Percentiles rank a stretch among this genome's conserved stretches.
phyloP scores from a whole-genome alignment of 2,797 vertebrate genomes.

The Gallirallus australis region DNA sequence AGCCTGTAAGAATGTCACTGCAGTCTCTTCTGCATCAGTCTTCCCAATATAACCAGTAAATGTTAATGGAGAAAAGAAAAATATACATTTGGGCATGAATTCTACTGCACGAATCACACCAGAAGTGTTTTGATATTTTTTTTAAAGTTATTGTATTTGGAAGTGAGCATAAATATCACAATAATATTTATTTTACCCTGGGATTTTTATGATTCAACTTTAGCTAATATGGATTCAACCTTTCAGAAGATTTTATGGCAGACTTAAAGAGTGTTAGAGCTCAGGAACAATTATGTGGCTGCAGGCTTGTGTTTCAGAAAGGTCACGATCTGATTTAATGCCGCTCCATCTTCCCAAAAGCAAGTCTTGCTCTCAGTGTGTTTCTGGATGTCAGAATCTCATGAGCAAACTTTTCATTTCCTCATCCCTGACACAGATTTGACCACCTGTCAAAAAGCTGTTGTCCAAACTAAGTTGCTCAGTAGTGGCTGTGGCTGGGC shows the following conservation, averaged over 20 bases:
- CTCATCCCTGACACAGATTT: rapidly evolving
- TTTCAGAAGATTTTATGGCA: conserved; percentile 53
- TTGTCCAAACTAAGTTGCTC: background rate
- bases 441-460: background rate
- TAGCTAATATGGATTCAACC: conserved; percentile 14
- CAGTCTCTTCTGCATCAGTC: background rate
- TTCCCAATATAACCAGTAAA: background rate
- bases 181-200: conserved; percentile 23
- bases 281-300: conserved; percentile 8
- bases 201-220: conserved; percentile 22
- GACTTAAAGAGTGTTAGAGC: background rate
- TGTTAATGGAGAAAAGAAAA: background rate
- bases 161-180: conserved; percentile 3
- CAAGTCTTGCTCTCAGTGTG: background rate
- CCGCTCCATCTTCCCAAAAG: background rate
- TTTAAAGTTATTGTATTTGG: background rate
- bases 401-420: background rate
- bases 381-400: background rate
- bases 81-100: background rate
- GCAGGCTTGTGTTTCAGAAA: background rate
- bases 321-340: conserved; percentile 46
- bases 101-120: background rate
- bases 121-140: background rate
- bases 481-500: background rate
- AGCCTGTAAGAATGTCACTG: background rate